A percentile compares a stretch with the other conserved stretches of the same genome.
phyloP scores from a whole-genome alignment of 2,797 vertebrate species.

The Scomberomorus guttatus region DNA sequence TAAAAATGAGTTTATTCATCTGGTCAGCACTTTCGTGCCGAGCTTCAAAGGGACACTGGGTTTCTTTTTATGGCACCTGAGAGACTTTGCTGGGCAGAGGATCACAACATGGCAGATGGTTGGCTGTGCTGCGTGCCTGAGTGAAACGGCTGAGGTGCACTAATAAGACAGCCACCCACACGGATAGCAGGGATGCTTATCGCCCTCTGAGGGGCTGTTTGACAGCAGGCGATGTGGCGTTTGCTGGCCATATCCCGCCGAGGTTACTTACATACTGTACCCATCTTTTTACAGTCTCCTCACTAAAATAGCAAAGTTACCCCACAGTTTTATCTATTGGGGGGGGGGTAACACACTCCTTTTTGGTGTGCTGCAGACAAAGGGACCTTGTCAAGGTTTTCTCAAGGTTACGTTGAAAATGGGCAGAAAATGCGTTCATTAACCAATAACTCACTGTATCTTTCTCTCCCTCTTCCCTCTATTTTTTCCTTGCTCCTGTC shows the following conservation, averaged over 20 bases:
- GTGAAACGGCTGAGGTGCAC: conserved; percentile 95
- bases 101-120: conserved; percentile 93
- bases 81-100: conserved; percentile 89
- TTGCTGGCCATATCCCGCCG: conserved; percentile 54
- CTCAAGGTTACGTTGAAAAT: conserved; percentile 79
- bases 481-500: conserved; percentile 75
- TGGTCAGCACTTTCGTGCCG: conserved; percentile 85
- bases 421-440: conserved; percentile 72
- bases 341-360: neutral
- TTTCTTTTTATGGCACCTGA: conserved; percentile 77
- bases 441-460: conserved; percentile 73
- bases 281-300: conserved; percentile 57
- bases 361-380: conserved; percentile 33
- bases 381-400: conserved; percentile 55
- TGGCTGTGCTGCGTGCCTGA: conserved; percentile 94
- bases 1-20: conserved; percentile 57
- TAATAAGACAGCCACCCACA: conserved; percentile 95
- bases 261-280: conserved; percentile 72
- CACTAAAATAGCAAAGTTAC: conserved; percentile 32
- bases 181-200: conserved; percentile 94
- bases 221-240: conserved; percentile 85
- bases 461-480: conserved; percentile 74
- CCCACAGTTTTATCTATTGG: conserved; percentile 14
- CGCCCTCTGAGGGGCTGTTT: conserved; percentile 92
- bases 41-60: conserved; percentile 69